Evolutionary conservation across 1,140 invertebrate species (phyloP), one percentile per base, ranked within the genome.

Genomic region (Drosophila sucinea): DNA sequence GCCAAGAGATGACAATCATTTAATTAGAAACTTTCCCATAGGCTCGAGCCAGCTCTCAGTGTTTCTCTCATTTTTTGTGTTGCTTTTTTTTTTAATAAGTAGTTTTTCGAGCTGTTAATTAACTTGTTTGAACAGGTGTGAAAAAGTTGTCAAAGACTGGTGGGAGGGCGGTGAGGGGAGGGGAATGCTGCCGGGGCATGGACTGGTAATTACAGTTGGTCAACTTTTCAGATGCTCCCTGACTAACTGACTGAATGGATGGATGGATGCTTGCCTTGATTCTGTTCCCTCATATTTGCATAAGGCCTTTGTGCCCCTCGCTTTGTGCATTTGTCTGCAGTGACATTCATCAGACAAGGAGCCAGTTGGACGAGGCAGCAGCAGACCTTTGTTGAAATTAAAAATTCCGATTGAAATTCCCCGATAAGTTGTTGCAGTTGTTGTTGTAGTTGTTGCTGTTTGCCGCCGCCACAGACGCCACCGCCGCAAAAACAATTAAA

Each of bases 11-110:
- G 89, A 91, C 90, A 91, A 91, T 91, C 90, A 91, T 91, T 91
- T 91, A 91, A 91, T 91, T 91, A 91, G 90, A 91, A 91, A 91
- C 85, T 91, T 91, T 91, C 90, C 90, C 90, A 91, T 91, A 91
- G 90, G 90, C 90, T 90, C 79, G 72, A 57, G 61, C 73, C 72
- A 68, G 68, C 73, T 57, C 60, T 41, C 71, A 33, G 58, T 60
- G 35, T 71, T 58, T 66, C 64, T 70, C 47, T 61, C 33, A 35
- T 56, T 77, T 57, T 69, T 17, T 51, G 25, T 80, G 66, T 63
- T 65, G 58, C 83, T 61, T 76, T 60, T 41, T 47, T 51, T 63
- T 67, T 65, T 81, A 86, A 78, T 79, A 73, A 79, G 81, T 87
- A 87, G 85, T 87, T 89, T 89, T 80, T 80, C 81, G 80, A 85